Base-by-base conservation (phyloP, 2,797 vertebrate species). In the Onychomys arenicola region DNA sequence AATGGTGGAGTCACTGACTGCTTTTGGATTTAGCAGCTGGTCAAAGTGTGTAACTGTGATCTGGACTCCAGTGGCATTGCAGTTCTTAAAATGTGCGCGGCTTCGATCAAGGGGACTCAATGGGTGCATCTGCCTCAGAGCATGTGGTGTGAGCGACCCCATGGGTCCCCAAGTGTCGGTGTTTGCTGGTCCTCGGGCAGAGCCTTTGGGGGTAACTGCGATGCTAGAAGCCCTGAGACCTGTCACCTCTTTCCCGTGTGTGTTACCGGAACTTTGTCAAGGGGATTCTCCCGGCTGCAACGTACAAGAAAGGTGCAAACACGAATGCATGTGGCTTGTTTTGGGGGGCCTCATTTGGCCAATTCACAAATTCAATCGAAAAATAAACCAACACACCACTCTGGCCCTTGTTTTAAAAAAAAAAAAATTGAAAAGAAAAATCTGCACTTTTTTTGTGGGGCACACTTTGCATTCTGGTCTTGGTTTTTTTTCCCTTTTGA, bases 261-360 rank as follows among this genome's bases (percentile, higher is more conserved):
- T 98, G 91, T 98, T 97, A 98, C 98, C 97, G 97, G 98, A 98
- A 98, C 98, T 96, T 85, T 98, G 98, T 98, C 89, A 93, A 98
- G 98, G 98, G 98, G 97, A 98, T 98, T 99, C 99, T 99, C 99
- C 99, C 99, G 99, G 99, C 99, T 99, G 99, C 98, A 98, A 99
- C 98, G 98, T 99, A 99, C 99, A 99, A 99, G 99, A 99, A 99
- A 99, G 99, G 99, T 99, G 99, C 99, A 99, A 99, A 99, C 99
- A 99, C 99, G 99, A 99, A 99, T 99, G 99, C 99, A 99, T 99
- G 99, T 99, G 99, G 99, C 99, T 99, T 99, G 99, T 99, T 98
- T 98, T 99, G 99, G 99, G 97, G 99, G 99, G 99, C 99, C 98
- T 99, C 90, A 98, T 99, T 99, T 99, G 99, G 99, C 99, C 98